Conservation (phyloP, 2,797 vertebrate genomes). For the Pempheris klunzingeri region DNA sequence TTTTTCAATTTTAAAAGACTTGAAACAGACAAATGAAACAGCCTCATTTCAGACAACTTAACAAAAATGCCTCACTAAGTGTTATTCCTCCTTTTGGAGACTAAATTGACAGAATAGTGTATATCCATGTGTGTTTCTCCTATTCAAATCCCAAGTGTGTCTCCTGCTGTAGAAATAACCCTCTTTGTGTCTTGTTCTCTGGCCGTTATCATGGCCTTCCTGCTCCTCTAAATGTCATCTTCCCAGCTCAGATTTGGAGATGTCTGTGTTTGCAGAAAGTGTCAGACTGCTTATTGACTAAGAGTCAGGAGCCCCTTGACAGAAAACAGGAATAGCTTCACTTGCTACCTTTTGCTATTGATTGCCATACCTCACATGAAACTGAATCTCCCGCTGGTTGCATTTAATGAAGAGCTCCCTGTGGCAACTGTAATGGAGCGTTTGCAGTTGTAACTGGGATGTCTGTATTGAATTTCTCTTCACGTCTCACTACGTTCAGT, state of each 20-base stretch:
- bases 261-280: constrained; percentile 64
- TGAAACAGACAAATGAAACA: not conserved
- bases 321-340: constrained; percentile 72
- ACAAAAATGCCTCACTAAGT: not conserved
- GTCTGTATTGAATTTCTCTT: constrained; percentile 68
- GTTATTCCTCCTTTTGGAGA: constrained; percentile 11
- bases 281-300: constrained; percentile 72
- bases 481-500: constrained; percentile 57
- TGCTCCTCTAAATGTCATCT: constrained; percentile 47
- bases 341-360: constrained; percentile 69
- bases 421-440: constrained; percentile 72
- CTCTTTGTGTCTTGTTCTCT: constrained; percentile 41
- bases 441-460: constrained; percentile 67
- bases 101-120: constrained; percentile 22
- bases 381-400: constrained; percentile 72
- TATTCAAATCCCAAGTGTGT: constrained; percentile 22
- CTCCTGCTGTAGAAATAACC: constrained; percentile 37
- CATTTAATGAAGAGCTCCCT: constrained; percentile 76
- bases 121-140: constrained; percentile 11
- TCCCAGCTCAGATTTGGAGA: constrained; percentile 51
- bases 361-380: constrained; percentile 74
- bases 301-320: constrained; percentile 61
- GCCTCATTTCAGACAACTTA: constrained; percentile 2
- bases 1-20: not conserved
- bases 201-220: constrained; percentile 29